Conservation (phyloP, 2,797 vertebrate genomes). For the Buphagus erythrorhynchus region DNA sequence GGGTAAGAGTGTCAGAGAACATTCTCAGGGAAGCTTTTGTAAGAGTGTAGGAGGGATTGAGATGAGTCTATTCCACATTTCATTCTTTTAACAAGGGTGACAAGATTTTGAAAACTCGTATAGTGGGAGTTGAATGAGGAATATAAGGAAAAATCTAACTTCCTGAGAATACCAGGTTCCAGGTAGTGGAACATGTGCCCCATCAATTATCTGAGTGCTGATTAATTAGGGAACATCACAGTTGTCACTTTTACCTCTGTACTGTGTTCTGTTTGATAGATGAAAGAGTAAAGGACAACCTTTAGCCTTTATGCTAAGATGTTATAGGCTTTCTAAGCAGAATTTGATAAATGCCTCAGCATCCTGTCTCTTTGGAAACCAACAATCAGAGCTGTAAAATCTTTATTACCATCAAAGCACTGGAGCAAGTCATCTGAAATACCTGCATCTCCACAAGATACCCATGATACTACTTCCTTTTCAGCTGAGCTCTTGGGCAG, state of each 20-base stretch:
- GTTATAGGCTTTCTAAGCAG: background rate
- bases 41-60: background rate
- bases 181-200: background rate
- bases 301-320: background rate
- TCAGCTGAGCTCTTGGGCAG: background rate
- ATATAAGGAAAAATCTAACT: background rate
- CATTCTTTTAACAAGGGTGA: background rate
- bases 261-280: background rate
- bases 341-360: fast-evolving
- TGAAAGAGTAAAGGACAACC: background rate
- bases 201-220: background rate
- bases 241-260: background rate
- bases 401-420: background rate
- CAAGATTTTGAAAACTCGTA: background rate
- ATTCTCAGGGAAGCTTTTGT: background rate
- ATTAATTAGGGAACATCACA: background rate
- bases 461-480: background rate
- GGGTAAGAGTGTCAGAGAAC: background rate
- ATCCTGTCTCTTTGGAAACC: background rate
- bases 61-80: background rate
- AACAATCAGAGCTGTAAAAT: background rate
- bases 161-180: background rate
- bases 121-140: background rate
- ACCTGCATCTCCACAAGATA: background rate
- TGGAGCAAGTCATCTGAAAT: background rate